Conservation (phyloP, 2,113 vertebrate species). For the Laticauda colubrina region DNA sequence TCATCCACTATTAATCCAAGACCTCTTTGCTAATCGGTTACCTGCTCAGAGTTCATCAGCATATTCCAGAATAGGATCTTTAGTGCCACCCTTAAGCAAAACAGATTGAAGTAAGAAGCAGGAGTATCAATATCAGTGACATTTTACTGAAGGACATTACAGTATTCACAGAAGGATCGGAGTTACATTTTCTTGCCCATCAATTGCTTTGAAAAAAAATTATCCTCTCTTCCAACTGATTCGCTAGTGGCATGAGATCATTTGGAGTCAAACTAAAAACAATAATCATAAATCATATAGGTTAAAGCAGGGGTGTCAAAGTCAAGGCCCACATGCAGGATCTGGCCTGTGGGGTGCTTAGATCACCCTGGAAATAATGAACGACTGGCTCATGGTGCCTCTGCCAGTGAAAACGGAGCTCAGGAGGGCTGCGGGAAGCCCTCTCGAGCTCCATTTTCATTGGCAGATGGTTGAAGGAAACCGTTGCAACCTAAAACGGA, state of each 20-base stretch:
- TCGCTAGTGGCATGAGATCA: background rate
- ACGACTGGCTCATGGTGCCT: too few relatives aligned
- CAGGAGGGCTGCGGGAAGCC: too few relatives aligned
- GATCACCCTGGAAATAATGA: too few relatives aligned
- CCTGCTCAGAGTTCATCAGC: background rate
- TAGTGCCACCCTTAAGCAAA: background rate
- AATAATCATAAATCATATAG: background rate
- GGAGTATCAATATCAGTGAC: background rate
- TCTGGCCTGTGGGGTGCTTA: too few relatives aligned
- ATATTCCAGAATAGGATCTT: background rate
- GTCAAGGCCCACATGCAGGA: too few relatives aligned
- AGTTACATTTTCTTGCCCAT: background rate
- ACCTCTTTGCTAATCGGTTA: background rate
- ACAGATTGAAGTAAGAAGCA: background rate
- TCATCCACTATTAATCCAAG: background rate
- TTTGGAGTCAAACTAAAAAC: background rate
- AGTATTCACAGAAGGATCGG: background rate
- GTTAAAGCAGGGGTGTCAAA: background rate
- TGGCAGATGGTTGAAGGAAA: too few relatives aligned
- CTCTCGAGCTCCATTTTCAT: too few relatives aligned
- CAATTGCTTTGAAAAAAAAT: background rate
- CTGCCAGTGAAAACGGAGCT: too few relatives aligned
- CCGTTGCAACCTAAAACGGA: too few relatives aligned
- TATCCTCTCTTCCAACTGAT: background rate
- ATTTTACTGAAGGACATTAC: background rate